Evolutionary conservation across 2,888 invertebrate genomes (phyloP).

Genomic region (Caenorhabditis afra): DNA sequence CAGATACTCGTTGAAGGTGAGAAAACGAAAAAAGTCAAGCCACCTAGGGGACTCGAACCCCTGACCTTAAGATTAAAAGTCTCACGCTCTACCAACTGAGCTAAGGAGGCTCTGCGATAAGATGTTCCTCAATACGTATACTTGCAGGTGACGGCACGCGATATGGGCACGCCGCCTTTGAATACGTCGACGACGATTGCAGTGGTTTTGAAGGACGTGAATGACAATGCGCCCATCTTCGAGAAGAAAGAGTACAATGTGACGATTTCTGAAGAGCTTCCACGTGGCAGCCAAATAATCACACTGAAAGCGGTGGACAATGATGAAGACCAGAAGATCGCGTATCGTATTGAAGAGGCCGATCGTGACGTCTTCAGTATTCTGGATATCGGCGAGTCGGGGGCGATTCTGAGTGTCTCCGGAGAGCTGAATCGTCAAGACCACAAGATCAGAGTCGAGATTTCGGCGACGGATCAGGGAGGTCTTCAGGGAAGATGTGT

Average conservation of each 20-base stretch:
- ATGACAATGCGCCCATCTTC: slow-evolving; percentile 94
- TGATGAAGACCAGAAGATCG: slow-evolving; percentile 76
- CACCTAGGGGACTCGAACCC: slow-evolving; percentile 69
- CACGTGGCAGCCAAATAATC: slow-evolving; percentile 71
- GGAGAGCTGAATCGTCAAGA: slow-evolving; percentile 69
- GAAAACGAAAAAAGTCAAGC: slow-evolving; percentile 18
- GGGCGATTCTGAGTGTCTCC: slow-evolving; percentile 75
- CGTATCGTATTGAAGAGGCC: slow-evolving; percentile 74
- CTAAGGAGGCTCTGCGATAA: slow-evolving; percentile 57
- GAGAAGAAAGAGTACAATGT: slow-evolving; percentile 86
- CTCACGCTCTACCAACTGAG: slow-evolving; percentile 70
- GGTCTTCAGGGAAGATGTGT: slow-evolving; percentile 63
- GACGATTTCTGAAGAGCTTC: slow-evolving; percentile 88
- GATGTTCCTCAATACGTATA: neutral
- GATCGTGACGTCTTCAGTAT: slow-evolving; percentile 73
- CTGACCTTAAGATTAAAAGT: slow-evolving; percentile 74
- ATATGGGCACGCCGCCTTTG: slow-evolving; percentile 87
- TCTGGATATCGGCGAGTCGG: slow-evolving; percentile 73
- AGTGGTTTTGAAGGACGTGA: slow-evolving; percentile 83
- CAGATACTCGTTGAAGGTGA: slow-evolving; percentile 89
- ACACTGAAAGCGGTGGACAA: slow-evolving; percentile 75
- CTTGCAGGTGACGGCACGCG: slow-evolving; percentile 86
- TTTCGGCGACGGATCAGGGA: slow-evolving; percentile 77
- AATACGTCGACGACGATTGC: slow-evolving; percentile 79
- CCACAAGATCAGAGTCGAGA: slow-evolving; percentile 68